Conservation (phyloP, 2,113 vertebrate genomes). For the Loxodonta africana region DNA sequence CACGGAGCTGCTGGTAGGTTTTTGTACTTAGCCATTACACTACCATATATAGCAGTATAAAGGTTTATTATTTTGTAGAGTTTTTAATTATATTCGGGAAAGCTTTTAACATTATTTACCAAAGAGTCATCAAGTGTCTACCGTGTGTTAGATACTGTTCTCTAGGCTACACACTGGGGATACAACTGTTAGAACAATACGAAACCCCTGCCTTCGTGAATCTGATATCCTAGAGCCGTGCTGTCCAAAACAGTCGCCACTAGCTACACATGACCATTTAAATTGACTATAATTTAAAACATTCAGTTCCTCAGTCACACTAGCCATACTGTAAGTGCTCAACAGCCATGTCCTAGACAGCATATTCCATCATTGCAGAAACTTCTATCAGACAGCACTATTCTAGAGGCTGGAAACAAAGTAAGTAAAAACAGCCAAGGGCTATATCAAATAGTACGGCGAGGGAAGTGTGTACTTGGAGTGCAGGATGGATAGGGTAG, state of each 20-base stretch:
- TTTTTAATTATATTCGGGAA: not conserved
- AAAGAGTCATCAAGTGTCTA: not conserved
- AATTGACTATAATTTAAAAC: not conserved
- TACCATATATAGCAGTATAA: not conserved
- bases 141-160: not conserved
- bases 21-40: no score
- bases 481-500: rapidly evolving
- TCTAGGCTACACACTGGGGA: not conserved
- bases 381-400: not conserved
- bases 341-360: not conserved
- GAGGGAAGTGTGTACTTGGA: not conserved
- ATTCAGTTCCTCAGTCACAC: not conserved
- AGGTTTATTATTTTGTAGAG: not conserved
- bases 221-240: not conserved
- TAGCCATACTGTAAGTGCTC: no score
- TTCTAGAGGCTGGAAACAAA: not conserved
- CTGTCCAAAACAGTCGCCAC: not conserved
- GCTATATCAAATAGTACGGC: not conserved
- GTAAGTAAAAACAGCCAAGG: not conserved
- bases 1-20: no score
- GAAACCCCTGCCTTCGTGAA: not conserved
- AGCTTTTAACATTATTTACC: not conserved
- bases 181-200: not conserved
- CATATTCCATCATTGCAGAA: not conserved
- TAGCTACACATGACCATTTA: not conserved